A percentile compares a stretch with the other conserved stretches of the same genome.
Conservation (phyloP, 2,888 invertebrate genomes). For the Euspilapteryx auroguttella region DNA sequence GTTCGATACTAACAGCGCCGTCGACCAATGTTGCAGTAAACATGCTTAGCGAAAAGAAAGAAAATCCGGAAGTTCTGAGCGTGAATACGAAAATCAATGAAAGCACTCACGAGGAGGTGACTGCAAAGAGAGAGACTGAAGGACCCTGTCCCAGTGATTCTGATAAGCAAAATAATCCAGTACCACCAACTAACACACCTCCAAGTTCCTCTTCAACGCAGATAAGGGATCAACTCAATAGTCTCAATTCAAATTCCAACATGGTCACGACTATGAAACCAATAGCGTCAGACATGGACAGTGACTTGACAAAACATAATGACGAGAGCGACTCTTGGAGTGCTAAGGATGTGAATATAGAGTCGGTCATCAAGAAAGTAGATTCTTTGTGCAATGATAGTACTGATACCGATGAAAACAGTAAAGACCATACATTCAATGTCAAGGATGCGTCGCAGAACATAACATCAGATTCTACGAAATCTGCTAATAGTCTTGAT, state of each 20-base stretch:
- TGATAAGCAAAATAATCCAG: neutral
- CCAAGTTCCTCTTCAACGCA: neutral
- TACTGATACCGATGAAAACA: conserved; percentile 16
- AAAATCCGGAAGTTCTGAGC: conserved; percentile 5
- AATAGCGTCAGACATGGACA: conserved; percentile 17
- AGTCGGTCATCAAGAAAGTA: conserved; percentile 79
- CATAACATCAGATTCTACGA: neutral
- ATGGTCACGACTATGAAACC: neutral
- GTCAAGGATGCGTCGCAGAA: conserved; percentile 4
- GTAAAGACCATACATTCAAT: conserved; percentile 8
- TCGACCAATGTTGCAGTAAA: neutral
- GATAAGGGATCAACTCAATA: neutral
- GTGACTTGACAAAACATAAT: conserved; percentile 44
- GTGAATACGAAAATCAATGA: neutral
- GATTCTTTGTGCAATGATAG: conserved; percentile 65
- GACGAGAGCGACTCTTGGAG: conserved; percentile 80
- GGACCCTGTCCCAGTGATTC: too few relatives aligned
- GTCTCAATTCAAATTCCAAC: neutral
- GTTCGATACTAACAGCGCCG: neutral
- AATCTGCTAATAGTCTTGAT: neutral
- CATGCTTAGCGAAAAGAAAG: conserved; percentile 11
- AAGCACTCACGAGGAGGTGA: too few relatives aligned
- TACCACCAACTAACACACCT: neutral
- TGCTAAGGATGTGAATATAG: conserved; percentile 77
- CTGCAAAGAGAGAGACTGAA: too few relatives aligned